Percentiles rank a stretch among this genome's conserved stretches.
Evolutionary conservation across 2,797 vertebrate species (phyloP).

Genomic region (Ibycter americanus): DNA sequence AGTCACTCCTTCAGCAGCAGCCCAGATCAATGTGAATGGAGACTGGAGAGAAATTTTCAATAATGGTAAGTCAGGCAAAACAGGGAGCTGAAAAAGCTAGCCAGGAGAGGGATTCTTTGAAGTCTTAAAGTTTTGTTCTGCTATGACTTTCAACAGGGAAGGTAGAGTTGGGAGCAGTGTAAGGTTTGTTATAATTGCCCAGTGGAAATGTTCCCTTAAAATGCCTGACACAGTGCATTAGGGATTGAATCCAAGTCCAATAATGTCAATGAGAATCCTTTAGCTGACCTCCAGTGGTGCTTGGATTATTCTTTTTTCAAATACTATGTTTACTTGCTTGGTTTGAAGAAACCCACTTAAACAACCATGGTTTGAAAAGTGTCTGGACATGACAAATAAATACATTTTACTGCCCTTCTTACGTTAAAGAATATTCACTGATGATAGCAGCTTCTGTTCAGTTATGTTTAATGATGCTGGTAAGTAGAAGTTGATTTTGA

Average conservation of each 20-base stretch:
- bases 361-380: neutral
- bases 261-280: neutral
- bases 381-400: neutral
- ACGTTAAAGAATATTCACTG: neutral
- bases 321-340: neutral
- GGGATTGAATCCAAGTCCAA: neutral
- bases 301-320: neutral
- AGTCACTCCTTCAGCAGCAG: neutral
- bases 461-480: neutral
- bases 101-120: neutral
- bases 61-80: neutral
- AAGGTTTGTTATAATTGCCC: neutral
- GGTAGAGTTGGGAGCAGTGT: neutral
- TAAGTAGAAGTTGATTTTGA: neutral
- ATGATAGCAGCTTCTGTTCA: neutral
- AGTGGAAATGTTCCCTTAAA: neutral
- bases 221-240: neutral
- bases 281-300: neutral
- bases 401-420: neutral
- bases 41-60: neutral
- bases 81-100: neutral
- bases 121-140: neutral
- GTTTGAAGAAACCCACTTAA: neutral
- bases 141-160: neutral
- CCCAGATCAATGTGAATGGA: slow-evolving; percentile 2